Conservation (phyloP, 2,113 vertebrate species). For the Oncorhynchus keta region DNA sequence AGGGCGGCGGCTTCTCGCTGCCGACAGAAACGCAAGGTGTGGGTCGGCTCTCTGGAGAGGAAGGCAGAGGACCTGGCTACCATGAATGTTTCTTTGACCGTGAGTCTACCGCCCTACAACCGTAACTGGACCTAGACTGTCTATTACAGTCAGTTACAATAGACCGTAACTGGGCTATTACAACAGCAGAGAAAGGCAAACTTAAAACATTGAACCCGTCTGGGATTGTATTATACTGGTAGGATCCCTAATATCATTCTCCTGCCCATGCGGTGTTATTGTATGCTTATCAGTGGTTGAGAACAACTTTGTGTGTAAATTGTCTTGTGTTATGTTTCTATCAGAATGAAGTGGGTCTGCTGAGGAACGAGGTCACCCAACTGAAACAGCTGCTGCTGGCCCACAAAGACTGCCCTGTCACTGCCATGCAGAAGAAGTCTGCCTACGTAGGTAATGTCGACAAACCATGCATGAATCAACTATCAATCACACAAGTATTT, state of each 20-base stretch:
- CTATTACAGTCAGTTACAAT: too few relatives aligned
- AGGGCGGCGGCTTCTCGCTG: conserved; percentile 91
- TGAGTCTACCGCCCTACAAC: conserved; percentile 62
- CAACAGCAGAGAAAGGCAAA: background rate
- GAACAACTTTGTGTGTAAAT: background rate
- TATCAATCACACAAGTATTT: background rate
- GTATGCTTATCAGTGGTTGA: too few relatives aligned
- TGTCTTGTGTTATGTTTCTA: conserved; percentile 26
- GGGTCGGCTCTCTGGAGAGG: conserved; percentile 92
- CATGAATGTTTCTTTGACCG: conserved; percentile 89
- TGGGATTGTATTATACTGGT: too few relatives aligned
- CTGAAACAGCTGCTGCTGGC: conserved; percentile 94
- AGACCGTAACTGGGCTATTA: background rate
- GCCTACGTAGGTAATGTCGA: conserved; percentile 68
- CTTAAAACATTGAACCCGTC: background rate
- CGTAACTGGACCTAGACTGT: background rate
- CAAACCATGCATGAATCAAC: background rate
- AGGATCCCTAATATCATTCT: too few relatives aligned
- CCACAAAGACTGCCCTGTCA: conserved; percentile 96
- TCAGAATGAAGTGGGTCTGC: conserved; percentile 83
- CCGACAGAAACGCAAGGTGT: conserved; percentile 92
- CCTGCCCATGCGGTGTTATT: too few relatives aligned
- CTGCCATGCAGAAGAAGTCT: conserved; percentile 93
- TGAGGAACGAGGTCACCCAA: conserved; percentile 92
- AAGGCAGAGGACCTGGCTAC: conserved; percentile 91